Percentiles rank a stretch among this genome's conserved stretches.
Evolutionary conservation across 2,888 invertebrate species (phyloP).

Genomic region (Trichacis sp.): DNA sequence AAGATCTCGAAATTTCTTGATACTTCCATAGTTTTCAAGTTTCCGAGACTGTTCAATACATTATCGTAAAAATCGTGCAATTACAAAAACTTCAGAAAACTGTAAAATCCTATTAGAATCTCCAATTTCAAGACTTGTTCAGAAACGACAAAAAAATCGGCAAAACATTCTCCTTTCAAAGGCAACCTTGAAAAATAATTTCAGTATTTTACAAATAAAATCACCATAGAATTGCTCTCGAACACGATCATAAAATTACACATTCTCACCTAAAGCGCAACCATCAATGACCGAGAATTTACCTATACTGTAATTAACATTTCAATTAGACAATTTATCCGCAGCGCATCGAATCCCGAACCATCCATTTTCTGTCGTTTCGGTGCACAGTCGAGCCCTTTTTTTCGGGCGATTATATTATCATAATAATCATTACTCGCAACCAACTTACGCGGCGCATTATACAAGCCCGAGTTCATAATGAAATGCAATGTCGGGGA

Average conservation of each 20-base stretch:
- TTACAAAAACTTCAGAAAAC: neutral
- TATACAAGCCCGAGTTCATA: slow-evolving; percentile 30
- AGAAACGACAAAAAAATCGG: too few species aligned
- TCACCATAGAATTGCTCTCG: too few species aligned
- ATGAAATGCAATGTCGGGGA: slow-evolving; percentile 39
- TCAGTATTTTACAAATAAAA: too few species aligned
- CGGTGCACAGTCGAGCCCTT: neutral
- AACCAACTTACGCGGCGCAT: neutral
- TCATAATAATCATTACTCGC: slow-evolving; percentile 32
- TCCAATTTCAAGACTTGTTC: too few species aligned
- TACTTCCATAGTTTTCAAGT: too few species aligned
- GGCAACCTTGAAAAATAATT: too few species aligned
- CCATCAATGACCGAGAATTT: neutral
- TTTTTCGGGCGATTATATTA: slow-evolving; percentile 31
- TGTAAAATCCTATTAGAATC: too few species aligned
- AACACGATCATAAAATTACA: too few species aligned
- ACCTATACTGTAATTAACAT: neutral
- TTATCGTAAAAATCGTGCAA: neutral
- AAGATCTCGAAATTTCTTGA: too few species aligned
- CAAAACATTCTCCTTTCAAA: too few species aligned
- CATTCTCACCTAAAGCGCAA: neutral
- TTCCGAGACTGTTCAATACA: too few species aligned
- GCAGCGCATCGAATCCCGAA: neutral
- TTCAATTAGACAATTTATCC: neutral
- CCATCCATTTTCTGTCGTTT: neutral